A percentile compares a stretch with the other conserved stretches of the same genome.
Conservation (phyloP, 2,113 vertebrate genomes). For the Galbula dea region DNA sequence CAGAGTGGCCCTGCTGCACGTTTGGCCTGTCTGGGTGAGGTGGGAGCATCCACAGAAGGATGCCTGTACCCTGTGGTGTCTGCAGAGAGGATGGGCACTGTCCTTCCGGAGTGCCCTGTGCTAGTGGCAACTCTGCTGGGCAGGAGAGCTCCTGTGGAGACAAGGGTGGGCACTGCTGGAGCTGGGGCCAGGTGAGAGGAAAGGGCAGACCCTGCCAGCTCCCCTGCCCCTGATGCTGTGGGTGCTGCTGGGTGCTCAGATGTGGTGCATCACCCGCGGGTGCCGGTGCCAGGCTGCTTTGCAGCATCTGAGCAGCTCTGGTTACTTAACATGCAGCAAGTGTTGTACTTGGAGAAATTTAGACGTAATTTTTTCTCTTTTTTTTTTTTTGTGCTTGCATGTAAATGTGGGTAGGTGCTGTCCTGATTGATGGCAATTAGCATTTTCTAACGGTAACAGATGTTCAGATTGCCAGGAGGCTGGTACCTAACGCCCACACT, state of each 20-base stretch:
- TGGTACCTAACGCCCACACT: conserved; percentile 84
- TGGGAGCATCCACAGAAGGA: accelerated
- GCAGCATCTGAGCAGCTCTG: conserved; percentile 35
- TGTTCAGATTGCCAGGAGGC: conserved; percentile 90
- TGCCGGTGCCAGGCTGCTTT: not conserved
- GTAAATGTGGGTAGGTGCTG: conserved; percentile 85
- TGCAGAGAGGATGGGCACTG: accelerated
- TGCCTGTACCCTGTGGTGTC: accelerated
- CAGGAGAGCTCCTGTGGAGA: not conserved
- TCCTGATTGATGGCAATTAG: conserved; percentile 95
- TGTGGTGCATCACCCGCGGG: not conserved
- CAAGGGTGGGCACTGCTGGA: accelerated
- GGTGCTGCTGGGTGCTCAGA: not conserved
- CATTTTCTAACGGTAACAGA: conserved; percentile 92
- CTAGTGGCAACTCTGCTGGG: accelerated
- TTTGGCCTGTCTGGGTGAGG: not conserved
- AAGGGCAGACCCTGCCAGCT: not conserved
- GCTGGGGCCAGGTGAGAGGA: not conserved
- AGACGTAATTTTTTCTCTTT: conserved; percentile 71
- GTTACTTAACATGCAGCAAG: conserved; percentile 74
- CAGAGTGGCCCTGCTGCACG: accelerated
- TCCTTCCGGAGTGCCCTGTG: accelerated
- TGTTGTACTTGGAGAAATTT: conserved; percentile 75
- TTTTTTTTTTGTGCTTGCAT: conserved; percentile 64
- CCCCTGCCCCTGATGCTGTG: not conserved